These are phyloP conservation scores for Schrankia costaestrigalis DNA, from an alignment of 2,888 invertebrate species.

Conservation along the genomic window DNA sequence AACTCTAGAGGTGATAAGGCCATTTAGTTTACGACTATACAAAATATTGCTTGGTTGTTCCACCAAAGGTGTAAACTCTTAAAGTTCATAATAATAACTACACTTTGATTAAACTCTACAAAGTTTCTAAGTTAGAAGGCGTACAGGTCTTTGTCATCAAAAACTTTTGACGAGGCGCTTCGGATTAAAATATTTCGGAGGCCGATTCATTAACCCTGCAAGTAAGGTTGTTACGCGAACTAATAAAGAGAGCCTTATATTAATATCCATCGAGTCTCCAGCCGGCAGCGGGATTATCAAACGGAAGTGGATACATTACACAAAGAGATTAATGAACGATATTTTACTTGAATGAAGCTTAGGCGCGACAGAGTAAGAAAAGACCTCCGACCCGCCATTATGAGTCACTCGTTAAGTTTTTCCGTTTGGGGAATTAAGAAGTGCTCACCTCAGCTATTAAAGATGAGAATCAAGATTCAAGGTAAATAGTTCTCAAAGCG, in stretches of 20 bases:
- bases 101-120: constrained; percentile 20
- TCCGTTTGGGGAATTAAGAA: constrained; percentile 10
- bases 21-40: too few relatives aligned
- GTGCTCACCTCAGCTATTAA: constrained; percentile 5
- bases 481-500: constrained; percentile 1
- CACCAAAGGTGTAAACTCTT: too few relatives aligned
- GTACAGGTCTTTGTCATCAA: constrained; percentile 23
- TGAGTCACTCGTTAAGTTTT: constrained; percentile 19
- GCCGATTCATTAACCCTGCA: constrained; percentile 29
- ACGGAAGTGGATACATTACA: constrained; percentile 28
- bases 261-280: constrained; percentile 24
- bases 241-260: constrained; percentile 27
- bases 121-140: constrained; percentile 19
- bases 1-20: too few relatives aligned
- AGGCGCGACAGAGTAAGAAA: constrained; percentile 22
- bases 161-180: constrained; percentile 29
- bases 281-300: constrained; percentile 24
- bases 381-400: constrained; percentile 10
- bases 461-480: constrained; percentile 8
- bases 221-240: constrained; percentile 28
- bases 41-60: too few relatives aligned
- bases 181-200: constrained; percentile 26
- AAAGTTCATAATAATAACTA: constrained; percentile 7
- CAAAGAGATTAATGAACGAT: constrained; percentile 22
- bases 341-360: constrained; percentile 25